These are phyloP conservation scores for Loripinus fragilis DNA, from an alignment of 2,888 invertebrate genomes.

Conservation along the genomic window DNA sequence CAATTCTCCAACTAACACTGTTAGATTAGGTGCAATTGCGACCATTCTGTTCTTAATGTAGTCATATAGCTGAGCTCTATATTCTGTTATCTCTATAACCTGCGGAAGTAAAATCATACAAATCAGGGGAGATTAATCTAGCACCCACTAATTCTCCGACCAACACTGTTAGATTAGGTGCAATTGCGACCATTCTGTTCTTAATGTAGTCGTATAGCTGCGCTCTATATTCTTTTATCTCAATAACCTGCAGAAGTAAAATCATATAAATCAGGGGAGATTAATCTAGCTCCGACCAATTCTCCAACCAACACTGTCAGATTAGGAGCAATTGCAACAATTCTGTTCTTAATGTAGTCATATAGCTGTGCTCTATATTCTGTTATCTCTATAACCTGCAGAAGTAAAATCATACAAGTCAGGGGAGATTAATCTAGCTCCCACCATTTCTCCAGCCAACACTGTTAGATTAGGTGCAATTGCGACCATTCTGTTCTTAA, in stretches of 20 bases:
- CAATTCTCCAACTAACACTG: conserved; percentile 96
- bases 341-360: conserved; percentile 96
- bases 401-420: conserved; percentile 89
- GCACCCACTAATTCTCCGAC: too few relatives aligned
- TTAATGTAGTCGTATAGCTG: conserved; percentile 97
- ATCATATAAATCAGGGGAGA: conserved; percentile 86
- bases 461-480: conserved; percentile 99
- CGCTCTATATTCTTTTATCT: conserved; percentile 94
- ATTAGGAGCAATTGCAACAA: conserved; percentile 99
- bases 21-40: conserved; percentile 99
- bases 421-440: conserved; percentile 97
- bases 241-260: conserved; percentile 87
- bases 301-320: conserved; percentile 97
- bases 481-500: conserved; percentile 98
- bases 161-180: conserved; percentile 97
- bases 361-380: conserved; percentile 95
- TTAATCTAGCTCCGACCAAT: conserved; percentile 95
- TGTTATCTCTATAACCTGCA: conserved; percentile 94
- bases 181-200: conserved; percentile 99
- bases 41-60: conserved; percentile 98
- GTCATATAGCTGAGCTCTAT: conserved; percentile 94
- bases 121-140: too few relatives aligned
- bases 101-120: conserved; percentile 70
- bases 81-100: conserved; percentile 95
- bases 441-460: conserved; percentile 97